A percentile compares a stretch with the other conserved stretches of the same genome.
These are phyloP conservation scores for Ptychodera flava DNA, from an alignment of 35 echinoderm and acorn worm species.

Conservation along the genomic window DNA sequence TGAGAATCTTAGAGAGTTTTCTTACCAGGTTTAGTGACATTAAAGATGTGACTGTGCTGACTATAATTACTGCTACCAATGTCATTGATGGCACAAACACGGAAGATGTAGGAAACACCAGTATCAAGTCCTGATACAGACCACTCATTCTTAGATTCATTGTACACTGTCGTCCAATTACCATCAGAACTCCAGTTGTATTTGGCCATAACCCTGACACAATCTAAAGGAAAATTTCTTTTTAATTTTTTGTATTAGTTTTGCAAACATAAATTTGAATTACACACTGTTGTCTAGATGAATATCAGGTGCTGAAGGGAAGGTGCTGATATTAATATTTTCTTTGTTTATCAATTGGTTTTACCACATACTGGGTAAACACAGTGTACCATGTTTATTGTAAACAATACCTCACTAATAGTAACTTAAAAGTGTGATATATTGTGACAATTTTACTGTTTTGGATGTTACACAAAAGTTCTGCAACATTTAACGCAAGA, in stretches of 20 bases:
- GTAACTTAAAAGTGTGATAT: too few species aligned
- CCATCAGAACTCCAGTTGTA: conserved; percentile 14
- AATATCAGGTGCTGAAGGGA: not conserved
- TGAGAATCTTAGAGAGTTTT: not conserved
- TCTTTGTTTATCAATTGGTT: not conserved
- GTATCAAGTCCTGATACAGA: conserved; percentile 15
- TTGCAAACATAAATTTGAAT: too few species aligned
- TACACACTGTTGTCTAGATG: too few species aligned
- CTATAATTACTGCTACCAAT: conserved; percentile 34
- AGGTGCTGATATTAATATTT: conserved; percentile 5
- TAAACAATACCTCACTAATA: too few species aligned
- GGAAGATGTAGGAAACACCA: conserved; percentile 40
- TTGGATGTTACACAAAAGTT: too few species aligned
- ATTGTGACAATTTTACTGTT: too few species aligned
- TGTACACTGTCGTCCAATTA: conserved; percentile 53
- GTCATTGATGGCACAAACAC: conserved; percentile 34
- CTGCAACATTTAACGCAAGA: too few species aligned
- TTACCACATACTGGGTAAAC: too few species aligned
- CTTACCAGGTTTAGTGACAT: not conserved
- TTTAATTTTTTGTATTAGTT: too few species aligned
- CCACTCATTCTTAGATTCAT: conserved; percentile 26
- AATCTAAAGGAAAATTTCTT: too few species aligned
- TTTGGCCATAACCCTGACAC: not conserved
- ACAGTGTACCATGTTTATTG: too few species aligned
- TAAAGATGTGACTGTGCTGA: conserved; percentile 28